Evolutionary conservation across 2,888 invertebrate genomes (phyloP).

Genomic region (Acanthoscelides obtectus): DNA sequence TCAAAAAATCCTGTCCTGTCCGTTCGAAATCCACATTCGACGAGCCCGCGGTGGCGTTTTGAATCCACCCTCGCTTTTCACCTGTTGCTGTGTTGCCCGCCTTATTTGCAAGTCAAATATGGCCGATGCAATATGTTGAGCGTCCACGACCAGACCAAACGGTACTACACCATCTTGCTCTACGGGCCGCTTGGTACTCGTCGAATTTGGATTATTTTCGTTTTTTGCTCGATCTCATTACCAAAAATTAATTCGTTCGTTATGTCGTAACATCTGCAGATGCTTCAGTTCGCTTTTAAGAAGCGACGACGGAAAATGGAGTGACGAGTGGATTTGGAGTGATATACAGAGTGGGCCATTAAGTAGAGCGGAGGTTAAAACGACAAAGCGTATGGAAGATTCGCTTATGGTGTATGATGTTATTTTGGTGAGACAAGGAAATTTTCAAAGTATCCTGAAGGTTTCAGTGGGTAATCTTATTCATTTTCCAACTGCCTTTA

Average conservation of each 20-base stretch:
- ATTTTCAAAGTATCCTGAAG: no score
- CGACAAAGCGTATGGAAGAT: no score
- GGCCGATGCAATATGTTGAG: constrained; percentile 25
- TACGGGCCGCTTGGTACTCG: background rate
- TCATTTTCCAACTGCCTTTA: no score
- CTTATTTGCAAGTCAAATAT: constrained; percentile 38
- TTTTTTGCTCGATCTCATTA: background rate
- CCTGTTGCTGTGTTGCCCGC: constrained; percentile 29
- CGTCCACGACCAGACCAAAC: background rate
- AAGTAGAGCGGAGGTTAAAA: no score
- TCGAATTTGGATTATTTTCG: background rate
- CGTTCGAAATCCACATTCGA: constrained; percentile 9
- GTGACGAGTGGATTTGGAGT: no score
- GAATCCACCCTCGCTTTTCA: constrained; percentile 41
- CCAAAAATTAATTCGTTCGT: background rate
- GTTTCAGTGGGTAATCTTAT: no score
- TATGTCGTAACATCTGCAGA: background rate
- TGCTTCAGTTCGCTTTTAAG: no score
- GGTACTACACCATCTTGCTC: background rate
- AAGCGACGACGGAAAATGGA: no score
- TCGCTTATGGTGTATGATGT: no score
- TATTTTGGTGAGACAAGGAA: no score
- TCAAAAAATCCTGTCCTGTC: background rate
- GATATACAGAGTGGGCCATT: no score
- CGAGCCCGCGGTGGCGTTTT: constrained; percentile 29